Evolutionary conservation across 2,797 vertebrate genomes (phyloP).

Genomic region (Lophius americanus): DNA sequence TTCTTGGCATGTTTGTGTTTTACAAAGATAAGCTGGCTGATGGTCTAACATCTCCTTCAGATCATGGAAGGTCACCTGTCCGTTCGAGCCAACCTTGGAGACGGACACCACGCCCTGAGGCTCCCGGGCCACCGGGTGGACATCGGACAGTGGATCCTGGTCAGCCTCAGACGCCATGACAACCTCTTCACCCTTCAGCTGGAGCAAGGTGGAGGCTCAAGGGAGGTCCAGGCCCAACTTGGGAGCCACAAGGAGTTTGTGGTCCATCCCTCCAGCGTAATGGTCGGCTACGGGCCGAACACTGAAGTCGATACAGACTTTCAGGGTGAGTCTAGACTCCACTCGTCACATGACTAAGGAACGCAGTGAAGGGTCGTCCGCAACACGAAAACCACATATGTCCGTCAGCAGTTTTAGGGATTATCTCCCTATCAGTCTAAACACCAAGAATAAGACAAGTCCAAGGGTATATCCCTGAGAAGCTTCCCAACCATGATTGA

Average conservation of each 20-base stretch:
- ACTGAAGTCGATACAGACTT: slow-evolving; percentile 75
- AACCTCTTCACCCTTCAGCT: slow-evolving; percentile 85
- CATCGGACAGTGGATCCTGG: slow-evolving; percentile 87
- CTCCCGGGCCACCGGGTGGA: slow-evolving; percentile 82
- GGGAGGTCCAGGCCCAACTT: slow-evolving; percentile 80
- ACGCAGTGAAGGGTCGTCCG: no score
- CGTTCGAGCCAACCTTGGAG: slow-evolving; percentile 82
- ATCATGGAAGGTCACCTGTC: slow-evolving; percentile 82
- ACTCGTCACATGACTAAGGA: no score
- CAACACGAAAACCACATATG: no score
- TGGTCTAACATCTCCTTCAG: slow-evolving; percentile 59
- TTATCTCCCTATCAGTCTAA: no score
- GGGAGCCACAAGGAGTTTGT: slow-evolving; percentile 79
- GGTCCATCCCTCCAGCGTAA: slow-evolving; percentile 79
- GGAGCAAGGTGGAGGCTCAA: slow-evolving; percentile 85
- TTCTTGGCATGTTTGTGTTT: no score
- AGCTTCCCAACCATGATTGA: no score
- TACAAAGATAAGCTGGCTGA: neutral
- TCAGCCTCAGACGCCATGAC: slow-evolving; percentile 84
- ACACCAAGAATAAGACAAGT: no score
- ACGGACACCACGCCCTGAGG: slow-evolving; percentile 76
- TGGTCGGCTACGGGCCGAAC: slow-evolving; percentile 78
- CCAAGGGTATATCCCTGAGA: no score
- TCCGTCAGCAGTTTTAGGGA: no score
- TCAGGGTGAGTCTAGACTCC: slow-evolving; percentile 78